Base-by-base conservation (phyloP, 2,113 vertebrate species). In the Machaerirhynchus nigripectus region DNA sequence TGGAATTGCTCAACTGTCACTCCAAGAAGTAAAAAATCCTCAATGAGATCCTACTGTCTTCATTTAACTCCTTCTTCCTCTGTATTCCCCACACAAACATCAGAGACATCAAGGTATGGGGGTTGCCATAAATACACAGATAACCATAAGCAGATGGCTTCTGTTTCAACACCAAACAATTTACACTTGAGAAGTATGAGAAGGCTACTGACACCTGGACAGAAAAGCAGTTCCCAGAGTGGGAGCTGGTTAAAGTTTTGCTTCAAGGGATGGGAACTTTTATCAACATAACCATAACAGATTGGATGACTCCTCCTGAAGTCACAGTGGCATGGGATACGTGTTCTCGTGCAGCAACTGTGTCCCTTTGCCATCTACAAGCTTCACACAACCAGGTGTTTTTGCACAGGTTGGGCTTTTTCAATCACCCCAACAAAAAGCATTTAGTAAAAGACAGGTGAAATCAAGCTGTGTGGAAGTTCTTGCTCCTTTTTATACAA, bases 151-250 rank as follows among this genome's bases (percentile, higher is more conserved):
- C 83, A 90, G 78, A 70, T 55, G 59, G 88, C 64, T 64, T 90
- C 42, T 50, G 44, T 81, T 92, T 92, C 80, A 73, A 86, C 76
- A 92, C 79, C 52, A 57, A 90, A 89, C 68, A 81, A 92, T 83
- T 95, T 84, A 90, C 76, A 86, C 83, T 74, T 31, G 37, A 63
- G 40, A 74, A 80, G 79, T 40, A 40, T 3, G 18, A 94, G 79
- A 80, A 95, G 37, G 76, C 69, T 89, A 59, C 83, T 44, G 80
- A 90, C 35, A 90, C 63, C 57, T 22, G 64, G 67, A 84, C 82
- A 81, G 40, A 77, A 71, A 88, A 92, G 46, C 60, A 78, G 69
- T 40, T 86, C 59, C 2, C 2, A 46, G 67, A 88, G 63, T 22
- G 47, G 82, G 79, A 94, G 88, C 40, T 70, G 57, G 37, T 70